A percentile compares a stretch with the other conserved stretches of the same genome.
phyloP scores from a whole-genome alignment of 1,140 invertebrate genomes.

The Coelopa frigida region DNA sequence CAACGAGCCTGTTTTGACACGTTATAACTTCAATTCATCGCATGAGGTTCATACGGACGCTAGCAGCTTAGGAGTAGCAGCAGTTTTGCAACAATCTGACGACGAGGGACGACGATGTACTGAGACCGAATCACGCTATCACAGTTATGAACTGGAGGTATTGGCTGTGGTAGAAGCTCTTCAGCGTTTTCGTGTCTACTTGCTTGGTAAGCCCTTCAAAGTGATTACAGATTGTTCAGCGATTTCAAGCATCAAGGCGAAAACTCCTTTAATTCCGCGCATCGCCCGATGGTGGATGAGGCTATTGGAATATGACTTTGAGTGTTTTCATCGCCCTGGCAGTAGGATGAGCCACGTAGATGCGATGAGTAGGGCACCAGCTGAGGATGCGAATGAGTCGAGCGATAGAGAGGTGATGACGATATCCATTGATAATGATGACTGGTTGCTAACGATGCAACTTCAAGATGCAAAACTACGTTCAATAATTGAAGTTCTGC shows the following conservation, averaged over 20 bases:
- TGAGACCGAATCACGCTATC: constrained; percentile 33
- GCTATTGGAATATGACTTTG: background rate
- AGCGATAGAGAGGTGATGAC: background rate
- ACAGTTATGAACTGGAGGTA: constrained; percentile 39
- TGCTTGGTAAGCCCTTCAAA: constrained; percentile 39
- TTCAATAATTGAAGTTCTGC: background rate
- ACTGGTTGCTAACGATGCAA: constrained; percentile 4
- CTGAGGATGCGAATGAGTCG: background rate
- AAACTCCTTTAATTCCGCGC: background rate
- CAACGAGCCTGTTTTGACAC: constrained; percentile 13
- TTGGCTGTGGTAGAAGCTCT: constrained; percentile 29
- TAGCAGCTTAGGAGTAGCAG: constrained; percentile 17
- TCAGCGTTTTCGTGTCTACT: constrained; percentile 32
- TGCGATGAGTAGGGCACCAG: background rate
- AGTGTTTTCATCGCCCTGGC: background rate
- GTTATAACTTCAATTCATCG: constrained; percentile 13
- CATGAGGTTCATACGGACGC: constrained; percentile 24
- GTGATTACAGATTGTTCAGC: constrained; percentile 42
- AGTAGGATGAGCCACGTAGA: constrained; percentile 1
- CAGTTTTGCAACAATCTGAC: constrained; percentile 18
- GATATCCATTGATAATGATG: background rate
- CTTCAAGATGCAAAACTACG: background rate
- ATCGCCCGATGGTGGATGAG: constrained; percentile 1
- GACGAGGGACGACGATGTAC: constrained; percentile 29
- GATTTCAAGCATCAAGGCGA: constrained; percentile 15